Conservation (phyloP, 2,888 invertebrate species). For the Melangyna quadrimaculata region DNA sequence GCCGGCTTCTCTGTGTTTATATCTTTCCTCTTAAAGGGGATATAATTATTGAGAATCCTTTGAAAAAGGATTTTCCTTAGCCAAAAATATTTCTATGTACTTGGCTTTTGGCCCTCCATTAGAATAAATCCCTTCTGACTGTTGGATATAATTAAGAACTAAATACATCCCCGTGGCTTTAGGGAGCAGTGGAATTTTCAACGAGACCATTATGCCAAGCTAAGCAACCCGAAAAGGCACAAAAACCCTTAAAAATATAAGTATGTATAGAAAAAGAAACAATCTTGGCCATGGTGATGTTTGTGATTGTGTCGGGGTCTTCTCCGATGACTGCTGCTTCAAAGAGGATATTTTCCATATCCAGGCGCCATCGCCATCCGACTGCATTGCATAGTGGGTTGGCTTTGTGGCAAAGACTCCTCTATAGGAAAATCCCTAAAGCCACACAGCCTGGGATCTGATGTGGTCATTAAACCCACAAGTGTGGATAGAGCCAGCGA, state of each 20-base stretch:
- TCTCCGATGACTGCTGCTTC: conserved; percentile 10
- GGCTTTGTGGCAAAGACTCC: conserved; percentile 42
- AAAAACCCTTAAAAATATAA: conserved; percentile 8
- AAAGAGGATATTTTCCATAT: conserved; percentile 44
- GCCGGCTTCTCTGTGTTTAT: background rate
- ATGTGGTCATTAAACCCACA: conserved; percentile 65
- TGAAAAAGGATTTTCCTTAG: conserved; percentile 1
- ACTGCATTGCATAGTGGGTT: conserved; percentile 46
- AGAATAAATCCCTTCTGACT: conserved; percentile 51
- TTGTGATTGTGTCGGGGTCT: conserved; percentile 3
- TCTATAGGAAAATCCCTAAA: conserved; percentile 31
- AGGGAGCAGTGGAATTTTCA: conserved; percentile 16
- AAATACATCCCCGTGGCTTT: conserved; percentile 48
- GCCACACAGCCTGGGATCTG: conserved; percentile 1
- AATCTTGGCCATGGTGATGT: conserved; percentile 47
- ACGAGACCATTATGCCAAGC: conserved; percentile 18
- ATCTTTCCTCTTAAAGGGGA: conserved; percentile 28
- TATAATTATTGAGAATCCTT: background rate
- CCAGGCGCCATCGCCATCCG: background rate
- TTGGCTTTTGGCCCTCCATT: conserved; percentile 46
- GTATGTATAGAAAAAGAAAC: background rate
- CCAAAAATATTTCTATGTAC: conserved; percentile 16
- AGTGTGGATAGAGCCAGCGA: conserved; percentile 28
- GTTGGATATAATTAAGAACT: conserved; percentile 59
- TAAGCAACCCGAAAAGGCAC: conserved; percentile 29